Evolutionary conservation across 2,888 invertebrate genomes (phyloP).

Genomic region (Drosophila phalerata): DNA sequence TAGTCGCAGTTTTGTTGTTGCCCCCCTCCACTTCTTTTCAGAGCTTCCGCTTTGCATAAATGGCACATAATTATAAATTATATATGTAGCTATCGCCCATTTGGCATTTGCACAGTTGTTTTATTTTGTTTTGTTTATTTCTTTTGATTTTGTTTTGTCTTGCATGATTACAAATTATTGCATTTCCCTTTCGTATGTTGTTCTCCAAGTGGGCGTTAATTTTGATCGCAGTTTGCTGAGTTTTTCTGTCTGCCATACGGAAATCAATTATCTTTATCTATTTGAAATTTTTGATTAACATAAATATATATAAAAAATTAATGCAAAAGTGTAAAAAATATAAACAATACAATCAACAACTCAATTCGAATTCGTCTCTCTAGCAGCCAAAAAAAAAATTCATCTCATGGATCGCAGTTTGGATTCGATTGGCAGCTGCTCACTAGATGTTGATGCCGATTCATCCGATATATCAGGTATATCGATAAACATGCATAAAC

Average conservation of each 20-base stretch:
- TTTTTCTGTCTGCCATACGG: conserved; percentile 16
- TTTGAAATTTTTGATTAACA: neutral
- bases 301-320: conserved; percentile 26
- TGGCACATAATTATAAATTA: conserved; percentile 56
- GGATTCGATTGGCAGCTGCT: conserved; percentile 95
- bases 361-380: conserved; percentile 18
- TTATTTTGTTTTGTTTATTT: conserved; percentile 31
- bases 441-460: conserved; percentile 92
- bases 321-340: conserved; percentile 27
- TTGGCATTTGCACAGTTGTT: conserved; percentile 51
- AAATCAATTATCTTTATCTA: conserved; percentile 5
- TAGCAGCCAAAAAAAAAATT: conserved; percentile 41
- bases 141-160: conserved; percentile 6
- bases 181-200: conserved; percentile 56
- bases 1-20: neutral
- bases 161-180: conserved; percentile 55
- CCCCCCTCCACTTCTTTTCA: neutral
- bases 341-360: conserved; percentile 19
- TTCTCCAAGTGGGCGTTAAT: conserved; percentile 53
- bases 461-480: conserved; percentile 91
- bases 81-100: conserved; percentile 52
- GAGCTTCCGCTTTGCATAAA: conserved; percentile 68
- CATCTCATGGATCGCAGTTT: conserved; percentile 90
- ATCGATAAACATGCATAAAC: conserved; percentile 22
- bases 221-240: conserved; percentile 33